phyloP scores from a whole-genome alignment of 2,888 invertebrate species.

The Lasioglossum pauxillum region DNA sequence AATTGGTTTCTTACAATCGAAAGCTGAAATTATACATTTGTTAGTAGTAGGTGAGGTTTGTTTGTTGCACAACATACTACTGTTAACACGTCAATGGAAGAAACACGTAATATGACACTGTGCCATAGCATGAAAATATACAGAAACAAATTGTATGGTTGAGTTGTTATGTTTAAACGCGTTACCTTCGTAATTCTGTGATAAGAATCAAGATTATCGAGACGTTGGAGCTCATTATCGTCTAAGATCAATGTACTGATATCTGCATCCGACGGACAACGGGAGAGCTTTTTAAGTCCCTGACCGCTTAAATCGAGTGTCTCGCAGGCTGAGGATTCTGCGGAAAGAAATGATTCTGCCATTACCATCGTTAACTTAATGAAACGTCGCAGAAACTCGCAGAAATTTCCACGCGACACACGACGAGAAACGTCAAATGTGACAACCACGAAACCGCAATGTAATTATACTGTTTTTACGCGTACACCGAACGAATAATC shows the following conservation, averaged over 20 bases:
- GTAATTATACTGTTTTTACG: slow-evolving; percentile 20
- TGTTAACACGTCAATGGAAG: background rate
- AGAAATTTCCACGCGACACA: slow-evolving; percentile 12
- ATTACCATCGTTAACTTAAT: slow-evolving; percentile 20
- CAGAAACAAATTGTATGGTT: background rate
- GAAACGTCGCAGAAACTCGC: background rate
- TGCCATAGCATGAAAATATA: background rate
- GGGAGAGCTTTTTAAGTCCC: slow-evolving; percentile 92
- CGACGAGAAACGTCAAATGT: slow-evolving; percentile 55
- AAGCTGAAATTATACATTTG: slow-evolving; percentile 86
- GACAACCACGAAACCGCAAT: slow-evolving; percentile 22
- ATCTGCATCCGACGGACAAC: slow-evolving; percentile 89
- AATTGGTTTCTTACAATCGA: slow-evolving; percentile 94
- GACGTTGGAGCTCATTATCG: slow-evolving; percentile 94
- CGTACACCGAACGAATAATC: slow-evolving; percentile 11
- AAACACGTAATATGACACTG: background rate
- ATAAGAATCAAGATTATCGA: slow-evolving; percentile 95
- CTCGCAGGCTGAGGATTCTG: slow-evolving; percentile 82
- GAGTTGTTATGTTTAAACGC: background rate
- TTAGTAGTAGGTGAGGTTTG: background rate
- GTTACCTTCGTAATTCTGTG: slow-evolving; percentile 90
- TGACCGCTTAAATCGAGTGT: slow-evolving; percentile 91
- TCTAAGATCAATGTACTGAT: slow-evolving; percentile 91
- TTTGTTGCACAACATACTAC: background rate
- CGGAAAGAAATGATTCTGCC: slow-evolving; percentile 15